phyloP scores from a whole-genome alignment of 2,888 invertebrate genomes.

The Linyphia triangularis region DNA sequence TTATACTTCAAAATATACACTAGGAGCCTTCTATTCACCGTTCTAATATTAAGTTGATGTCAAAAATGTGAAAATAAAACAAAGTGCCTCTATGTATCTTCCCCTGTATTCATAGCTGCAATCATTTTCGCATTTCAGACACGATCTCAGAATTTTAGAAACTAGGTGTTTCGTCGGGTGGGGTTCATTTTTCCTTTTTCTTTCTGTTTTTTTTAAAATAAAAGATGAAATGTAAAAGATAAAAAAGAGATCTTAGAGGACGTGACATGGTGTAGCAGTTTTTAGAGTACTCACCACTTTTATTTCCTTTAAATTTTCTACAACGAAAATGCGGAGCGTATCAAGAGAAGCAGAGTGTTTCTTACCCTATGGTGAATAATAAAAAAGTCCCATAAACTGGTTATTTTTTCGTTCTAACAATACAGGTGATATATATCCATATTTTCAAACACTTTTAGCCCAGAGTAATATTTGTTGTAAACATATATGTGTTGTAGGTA shows the following conservation, averaged over 20 bases:
- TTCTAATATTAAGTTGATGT: conserved; percentile 1
- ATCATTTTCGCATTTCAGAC: conserved; percentile 61
- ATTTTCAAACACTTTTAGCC: too few relatives aligned
- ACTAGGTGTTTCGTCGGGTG: conserved; percentile 21
- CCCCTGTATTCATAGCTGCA: conserved; percentile 39
- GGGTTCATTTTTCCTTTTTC: conserved; percentile 21
- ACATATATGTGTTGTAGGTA: too few relatives aligned
- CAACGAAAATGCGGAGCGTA: not conserved
- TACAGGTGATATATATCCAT: too few relatives aligned
- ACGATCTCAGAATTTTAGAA: conserved; percentile 43
- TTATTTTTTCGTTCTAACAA: not conserved
- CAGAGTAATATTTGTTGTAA: too few relatives aligned
- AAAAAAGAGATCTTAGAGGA: not conserved
- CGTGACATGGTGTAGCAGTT: conserved; percentile 35
- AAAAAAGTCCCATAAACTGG: not conserved
- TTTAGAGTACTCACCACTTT: conserved; percentile 16
- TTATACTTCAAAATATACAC: not conserved
- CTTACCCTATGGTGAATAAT: not conserved
- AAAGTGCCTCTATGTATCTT: conserved; percentile 8
- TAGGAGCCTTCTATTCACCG: not conserved
- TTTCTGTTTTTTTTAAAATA: too few relatives aligned
- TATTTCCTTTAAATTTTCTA: conserved; percentile 31
- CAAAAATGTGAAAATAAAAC: conserved; percentile 17
- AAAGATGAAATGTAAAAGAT: not conserved
- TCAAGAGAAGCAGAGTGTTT: not conserved